Evolutionary conservation across 2,888 invertebrate genomes (phyloP).

Genomic region (Tineola bisselliella): DNA sequence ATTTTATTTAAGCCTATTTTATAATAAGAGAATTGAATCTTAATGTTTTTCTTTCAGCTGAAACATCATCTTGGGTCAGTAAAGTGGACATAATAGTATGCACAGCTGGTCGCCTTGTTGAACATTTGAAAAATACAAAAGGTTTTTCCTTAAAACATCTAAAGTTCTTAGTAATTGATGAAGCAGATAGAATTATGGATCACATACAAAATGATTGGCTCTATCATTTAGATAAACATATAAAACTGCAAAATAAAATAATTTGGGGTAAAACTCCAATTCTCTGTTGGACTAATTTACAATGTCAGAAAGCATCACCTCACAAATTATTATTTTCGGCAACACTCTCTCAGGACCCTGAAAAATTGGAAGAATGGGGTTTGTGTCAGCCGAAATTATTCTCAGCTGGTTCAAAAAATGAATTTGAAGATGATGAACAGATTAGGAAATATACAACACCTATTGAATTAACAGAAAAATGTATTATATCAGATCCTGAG

Average conservation of each 20-base stretch:
- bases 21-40: too few relatives aligned
- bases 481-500: constrained; percentile 71
- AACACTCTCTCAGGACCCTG: constrained; percentile 95
- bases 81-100: constrained; percentile 87
- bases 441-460: constrained; percentile 85
- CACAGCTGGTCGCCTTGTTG: constrained; percentile 92
- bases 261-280: constrained; percentile 56
- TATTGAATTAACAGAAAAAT: constrained; percentile 76
- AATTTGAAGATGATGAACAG: constrained; percentile 35
- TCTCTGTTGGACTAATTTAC: constrained; percentile 59
- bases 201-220: constrained; percentile 93
- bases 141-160: constrained; percentile 79
- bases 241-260: constrained; percentile 63
- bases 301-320: constrained; percentile 63
- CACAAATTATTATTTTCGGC: constrained; percentile 98
- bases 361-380: constrained; percentile 88
- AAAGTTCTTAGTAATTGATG: constrained; percentile 90
- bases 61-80: constrained; percentile 66
- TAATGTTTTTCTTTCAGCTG: constrained; percentile 50
- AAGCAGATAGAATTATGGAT: constrained; percentile 95
- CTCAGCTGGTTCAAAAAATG: constrained; percentile 70
- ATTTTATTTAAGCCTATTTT: too few relatives aligned
- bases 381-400: constrained; percentile 94
- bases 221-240: constrained; percentile 78
- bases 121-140: constrained; percentile 86